Conservation (phyloP, 2,888 invertebrate genomes). For the Globia sparganii region DNA sequence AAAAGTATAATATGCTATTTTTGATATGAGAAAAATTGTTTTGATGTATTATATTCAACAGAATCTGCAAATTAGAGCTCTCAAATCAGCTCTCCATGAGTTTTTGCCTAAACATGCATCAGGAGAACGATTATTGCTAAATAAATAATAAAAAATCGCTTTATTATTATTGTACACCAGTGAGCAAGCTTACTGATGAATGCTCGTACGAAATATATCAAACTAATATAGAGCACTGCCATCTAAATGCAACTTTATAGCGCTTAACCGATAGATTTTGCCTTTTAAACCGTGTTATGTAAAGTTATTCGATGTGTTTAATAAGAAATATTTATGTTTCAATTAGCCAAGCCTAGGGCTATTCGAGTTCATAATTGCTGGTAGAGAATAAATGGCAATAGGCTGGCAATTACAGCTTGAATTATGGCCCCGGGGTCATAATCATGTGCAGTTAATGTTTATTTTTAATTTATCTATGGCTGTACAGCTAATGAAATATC, state of each 20-base stretch:
- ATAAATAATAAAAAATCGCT: too few relatives aligned
- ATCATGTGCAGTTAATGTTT: slow-evolving; percentile 7
- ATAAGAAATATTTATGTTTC: slow-evolving; percentile 24
- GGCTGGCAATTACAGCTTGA: background rate
- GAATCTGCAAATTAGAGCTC: too few relatives aligned
- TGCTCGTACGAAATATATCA: slow-evolving; percentile 49
- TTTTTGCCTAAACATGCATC: too few relatives aligned
- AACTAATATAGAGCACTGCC: slow-evolving; percentile 67
- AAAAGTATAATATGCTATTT: too few relatives aligned
- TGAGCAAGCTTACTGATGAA: background rate
- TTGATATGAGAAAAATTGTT: too few relatives aligned
- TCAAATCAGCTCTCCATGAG: too few relatives aligned
- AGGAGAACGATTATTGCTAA: too few relatives aligned
- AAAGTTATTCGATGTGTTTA: slow-evolving; percentile 20
- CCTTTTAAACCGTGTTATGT: slow-evolving; percentile 17
- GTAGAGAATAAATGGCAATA: slow-evolving; percentile 19
- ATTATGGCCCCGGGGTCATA: background rate
- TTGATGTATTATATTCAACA: too few relatives aligned
- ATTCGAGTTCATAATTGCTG: slow-evolving; percentile 3
- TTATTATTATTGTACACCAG: too few relatives aligned
- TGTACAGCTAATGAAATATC: background rate
- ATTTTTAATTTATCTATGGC: background rate
- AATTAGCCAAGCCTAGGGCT: slow-evolving; percentile 28
- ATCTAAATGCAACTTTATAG: slow-evolving; percentile 65
- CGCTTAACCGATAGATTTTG: slow-evolving; percentile 31